Base-by-base conservation (phyloP, 2,888 invertebrate species). In the Drosophila prostipennis region DNA sequence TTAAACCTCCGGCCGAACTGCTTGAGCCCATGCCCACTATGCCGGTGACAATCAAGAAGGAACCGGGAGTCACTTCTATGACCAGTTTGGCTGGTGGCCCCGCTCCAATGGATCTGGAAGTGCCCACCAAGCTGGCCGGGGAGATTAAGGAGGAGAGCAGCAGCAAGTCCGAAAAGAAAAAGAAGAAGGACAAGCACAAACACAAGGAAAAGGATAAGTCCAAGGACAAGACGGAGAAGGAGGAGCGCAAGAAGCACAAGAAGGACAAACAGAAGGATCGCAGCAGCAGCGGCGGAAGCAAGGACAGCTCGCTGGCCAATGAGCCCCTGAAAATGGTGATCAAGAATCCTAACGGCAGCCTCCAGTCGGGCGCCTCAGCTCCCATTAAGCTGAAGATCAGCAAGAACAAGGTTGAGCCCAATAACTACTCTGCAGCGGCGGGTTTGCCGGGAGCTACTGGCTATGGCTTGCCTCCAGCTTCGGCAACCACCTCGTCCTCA, bases 331-430 rank as follows among this genome's bases (percentile, higher is more conserved):
- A 95, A 0, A 89, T 97, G 49, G 96, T 96, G 91, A 96, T 97
- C 52, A 97, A 96, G 91, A 97, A 80, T 56, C 77, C 80, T 46
- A 78, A 80, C 40, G 77, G 85, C 11, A 77, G 60, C n/a, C 72
- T 79, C 0, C 73, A 76, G 29, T 65, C 76, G 37, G 74, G 72
- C 10, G 43, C 78, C 4, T 55, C 80, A 0, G 92, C 93, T 4
- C 94, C 94, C 2, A 91, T 96, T 43, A 96, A 96, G 91, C 95
- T 96, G 80, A 96, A 96, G 92, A 96, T 97, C 76, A 94, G 96
- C 29, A 96, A 96, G 87, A 96, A 96, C 74, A 94, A 94, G 63
- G 93, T 95, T 49, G 94, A 94, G 74, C 93, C 93, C 45, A 94
- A 88, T 51, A 90, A 88, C 49, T 81, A 84, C 43, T 80, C 82